Conservation (phyloP, 2,888 invertebrate species). For the Drosophila affinis region DNA sequence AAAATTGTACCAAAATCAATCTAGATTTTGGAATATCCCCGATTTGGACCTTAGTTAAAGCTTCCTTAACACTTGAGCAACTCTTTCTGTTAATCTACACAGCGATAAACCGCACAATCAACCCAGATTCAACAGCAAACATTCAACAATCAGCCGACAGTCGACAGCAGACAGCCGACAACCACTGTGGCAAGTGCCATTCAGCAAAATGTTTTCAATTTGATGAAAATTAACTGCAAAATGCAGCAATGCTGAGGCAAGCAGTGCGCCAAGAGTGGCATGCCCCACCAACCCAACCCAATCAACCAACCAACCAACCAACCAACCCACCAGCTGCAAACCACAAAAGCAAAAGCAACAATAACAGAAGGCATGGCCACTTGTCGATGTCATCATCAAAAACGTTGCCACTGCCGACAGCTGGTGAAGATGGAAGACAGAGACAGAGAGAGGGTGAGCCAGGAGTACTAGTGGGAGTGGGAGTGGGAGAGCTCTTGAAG, state of each 20-base stretch:
- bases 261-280: constrained; percentile 4
- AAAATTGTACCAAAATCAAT: neutral
- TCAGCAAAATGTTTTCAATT: constrained; percentile 76
- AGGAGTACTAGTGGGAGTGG: too few relatives aligned
- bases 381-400: constrained; percentile 61
- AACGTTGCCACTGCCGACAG: constrained; percentile 48
- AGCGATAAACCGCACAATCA: constrained; percentile 25
- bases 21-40: neutral
- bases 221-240: constrained; percentile 70
- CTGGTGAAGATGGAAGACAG: constrained; percentile 25
- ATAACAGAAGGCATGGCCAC: constrained; percentile 54
- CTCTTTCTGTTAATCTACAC: neutral
- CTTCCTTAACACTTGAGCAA: neutral
- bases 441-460: too few relatives aligned
- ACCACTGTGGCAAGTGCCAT: constrained; percentile 66
- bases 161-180: neutral
- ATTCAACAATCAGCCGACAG: constrained; percentile 17
- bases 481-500: neutral
- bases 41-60: neutral
- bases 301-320: constrained; percentile 10
- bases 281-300: constrained; percentile 1
- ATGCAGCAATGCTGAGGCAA: constrained; percentile 31
- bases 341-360: constrained; percentile 25
- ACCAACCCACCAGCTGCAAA: constrained; percentile 3
- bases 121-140: constrained; percentile 35